Evolutionary conservation across 2,113 vertebrate species (phyloP), one percentile per base, ranked within the genome.

Genomic region (Cinclus mexicanus): DNA sequence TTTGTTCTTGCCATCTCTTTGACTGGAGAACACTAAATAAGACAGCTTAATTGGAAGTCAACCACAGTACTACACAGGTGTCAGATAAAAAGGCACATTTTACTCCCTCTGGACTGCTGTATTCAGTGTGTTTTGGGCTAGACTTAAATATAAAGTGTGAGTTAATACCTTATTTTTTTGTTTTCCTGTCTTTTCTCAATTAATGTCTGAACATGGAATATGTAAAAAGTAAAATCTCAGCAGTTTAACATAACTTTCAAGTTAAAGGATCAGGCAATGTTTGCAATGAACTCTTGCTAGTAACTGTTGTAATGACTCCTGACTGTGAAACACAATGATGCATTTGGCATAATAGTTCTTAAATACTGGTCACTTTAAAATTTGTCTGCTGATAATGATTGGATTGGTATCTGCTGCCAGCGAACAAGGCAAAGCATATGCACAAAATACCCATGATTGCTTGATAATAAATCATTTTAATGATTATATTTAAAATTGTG

Each of bases 381-480:
- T 93, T 97, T 94, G 90, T 77, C 84, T 57, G 6, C 76, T 90
- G 67, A 42, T 91, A 95, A 87, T 78, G 68, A 81, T 72, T 80
- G 81, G 55, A 86, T 95, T 93, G 93, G 65, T 96, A 86, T 92
- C 87, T 87, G 67, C 93, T 97, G 95, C 93, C 97, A 97, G 93
- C 50, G 95, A 97, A 97, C 96, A 98, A 97, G 91, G 93, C 80
- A 97, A 97, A 97, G 76, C 96, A 96, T 97, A 95, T 96, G 92
- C 85, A 92, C 88, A 89, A 94, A 98, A 95, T 95, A 74, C 63
- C 83, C 89, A 47, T 84, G 94, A 95, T 97, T 97, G 96, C 83
- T 96, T 93, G 94, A 89, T 94, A 96, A 97, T 97, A 97, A 97
- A 96, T 97, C 94, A 97, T 94, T 95, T 97, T 96, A 96, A 96